A percentile compares a stretch with the other conserved stretches of the same genome.
Evolutionary conservation across 2,888 invertebrate genomes (phyloP).

Genomic region (Watsonalla cultraria): DNA sequence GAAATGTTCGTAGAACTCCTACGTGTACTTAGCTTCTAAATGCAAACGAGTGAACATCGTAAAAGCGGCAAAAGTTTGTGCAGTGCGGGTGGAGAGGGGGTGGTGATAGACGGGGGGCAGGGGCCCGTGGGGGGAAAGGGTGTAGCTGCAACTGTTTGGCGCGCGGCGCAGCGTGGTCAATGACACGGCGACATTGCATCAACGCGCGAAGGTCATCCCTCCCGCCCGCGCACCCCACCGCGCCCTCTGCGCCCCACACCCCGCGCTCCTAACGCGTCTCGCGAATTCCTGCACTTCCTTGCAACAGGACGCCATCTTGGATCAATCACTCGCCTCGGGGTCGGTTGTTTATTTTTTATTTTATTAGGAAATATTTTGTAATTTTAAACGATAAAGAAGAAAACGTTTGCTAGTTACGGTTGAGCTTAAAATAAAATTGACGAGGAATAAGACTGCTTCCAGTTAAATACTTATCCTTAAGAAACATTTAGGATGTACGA

Average conservation of each 20-base stretch:
- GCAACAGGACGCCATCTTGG: conserved; percentile 60
- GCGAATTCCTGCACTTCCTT: conserved; percentile 59
- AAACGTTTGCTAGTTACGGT: no score
- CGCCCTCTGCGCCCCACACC: conserved; percentile 33
- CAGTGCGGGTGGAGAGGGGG: conserved; percentile 31
- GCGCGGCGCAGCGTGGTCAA: conserved; percentile 61
- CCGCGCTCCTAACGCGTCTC: conserved; percentile 34
- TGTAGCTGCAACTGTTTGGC: conserved; percentile 47
- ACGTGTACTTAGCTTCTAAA: conserved; percentile 21
- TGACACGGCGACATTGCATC: conserved; percentile 78
- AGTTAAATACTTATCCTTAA: no score
- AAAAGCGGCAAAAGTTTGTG: conserved; percentile 22
- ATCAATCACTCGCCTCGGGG: conserved; percentile 46
- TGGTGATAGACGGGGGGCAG: conserved; percentile 33
- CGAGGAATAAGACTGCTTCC: no score
- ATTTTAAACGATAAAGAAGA: neutral
- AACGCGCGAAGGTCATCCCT: conserved; percentile 71
- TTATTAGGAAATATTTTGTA: neutral
- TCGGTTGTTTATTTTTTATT: conserved; percentile 6
- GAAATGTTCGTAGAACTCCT: neutral
- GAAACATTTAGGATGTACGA: no score
- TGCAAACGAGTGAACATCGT: conserved; percentile 25
- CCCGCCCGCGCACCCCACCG: conserved; percentile 30
- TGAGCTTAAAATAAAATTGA: no score
- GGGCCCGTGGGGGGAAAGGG: conserved; percentile 35